These are phyloP conservation scores for Neotoma lepida DNA, from an alignment of 2,113 vertebrate genomes.

Conservation along the genomic window DNA sequence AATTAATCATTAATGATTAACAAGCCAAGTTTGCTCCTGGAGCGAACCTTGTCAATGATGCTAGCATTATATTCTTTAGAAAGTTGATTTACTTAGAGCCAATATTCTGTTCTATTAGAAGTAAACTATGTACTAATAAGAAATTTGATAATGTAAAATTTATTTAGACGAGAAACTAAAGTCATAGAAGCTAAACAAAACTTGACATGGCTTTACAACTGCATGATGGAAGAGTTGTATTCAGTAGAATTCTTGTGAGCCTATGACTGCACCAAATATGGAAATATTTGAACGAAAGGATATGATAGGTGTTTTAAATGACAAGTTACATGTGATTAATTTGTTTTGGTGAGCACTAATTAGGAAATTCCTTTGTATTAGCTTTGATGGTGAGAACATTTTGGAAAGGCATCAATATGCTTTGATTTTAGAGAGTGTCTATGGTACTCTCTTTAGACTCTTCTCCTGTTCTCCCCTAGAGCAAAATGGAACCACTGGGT, in stretches of 20 bases:
- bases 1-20: neutral
- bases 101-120: neutral
- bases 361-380: neutral
- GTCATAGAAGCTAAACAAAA: neutral
- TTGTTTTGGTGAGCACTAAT: neutral
- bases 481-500: neutral
- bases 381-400: neutral
- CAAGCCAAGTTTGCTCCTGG: neutral
- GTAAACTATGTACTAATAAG: neutral
- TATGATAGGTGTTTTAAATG: neutral
- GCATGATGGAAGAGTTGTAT: neutral
- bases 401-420: neutral
- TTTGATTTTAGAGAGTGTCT: neutral
- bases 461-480: neutral
- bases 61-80: conserved; percentile 6
- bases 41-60: neutral
- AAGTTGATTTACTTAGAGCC: conserved; percentile 33
- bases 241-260: neutral
- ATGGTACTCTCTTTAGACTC: neutral
- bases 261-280: neutral
- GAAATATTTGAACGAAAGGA: neutral
- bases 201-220: neutral
- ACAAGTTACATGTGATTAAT: neutral
- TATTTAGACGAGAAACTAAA: neutral
- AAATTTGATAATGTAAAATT: neutral